Conservation (phyloP, 2,113 vertebrate genomes). For the Marcusenius ussheri region DNA sequence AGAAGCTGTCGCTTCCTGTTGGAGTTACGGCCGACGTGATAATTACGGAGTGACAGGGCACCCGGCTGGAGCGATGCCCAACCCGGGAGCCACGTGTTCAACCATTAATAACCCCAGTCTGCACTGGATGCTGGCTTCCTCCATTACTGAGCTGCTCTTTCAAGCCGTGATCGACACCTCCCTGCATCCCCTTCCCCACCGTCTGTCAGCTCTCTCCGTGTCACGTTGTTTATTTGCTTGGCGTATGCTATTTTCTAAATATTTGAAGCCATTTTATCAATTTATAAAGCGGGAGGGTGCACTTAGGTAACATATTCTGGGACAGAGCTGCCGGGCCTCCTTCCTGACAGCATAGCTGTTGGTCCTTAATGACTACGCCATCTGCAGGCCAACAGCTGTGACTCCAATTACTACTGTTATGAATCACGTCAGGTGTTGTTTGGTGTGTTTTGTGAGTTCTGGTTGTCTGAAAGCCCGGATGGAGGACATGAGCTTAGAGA, state of each 20-base stretch:
- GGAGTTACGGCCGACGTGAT: not conserved
- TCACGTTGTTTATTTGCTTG: not conserved
- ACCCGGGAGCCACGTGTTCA: not conserved
- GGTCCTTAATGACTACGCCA: not conserved
- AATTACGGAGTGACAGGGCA: not conserved
- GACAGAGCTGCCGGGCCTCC: not conserved
- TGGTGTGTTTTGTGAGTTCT: not conserved
- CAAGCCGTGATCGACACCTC: not conserved
- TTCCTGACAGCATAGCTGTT: not conserved
- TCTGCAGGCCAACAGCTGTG: not conserved
- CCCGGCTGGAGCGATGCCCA: not conserved
- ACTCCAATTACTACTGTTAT: not conserved
- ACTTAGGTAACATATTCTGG: not conserved
- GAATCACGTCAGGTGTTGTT: not conserved
- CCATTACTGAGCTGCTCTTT: not conserved
- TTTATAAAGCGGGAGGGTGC: not conserved
- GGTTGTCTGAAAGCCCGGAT: not conserved
- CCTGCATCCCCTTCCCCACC: not conserved
- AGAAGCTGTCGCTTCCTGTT: not conserved
- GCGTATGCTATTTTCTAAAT: not conserved
- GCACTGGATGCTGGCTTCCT: not conserved
- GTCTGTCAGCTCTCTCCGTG: not conserved
- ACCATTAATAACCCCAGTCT: not conserved
- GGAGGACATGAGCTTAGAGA: not conserved
- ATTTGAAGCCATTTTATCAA: not conserved